phyloP scores from a whole-genome alignment of 2,888 invertebrate species.

The Crematogaster levior region DNA sequence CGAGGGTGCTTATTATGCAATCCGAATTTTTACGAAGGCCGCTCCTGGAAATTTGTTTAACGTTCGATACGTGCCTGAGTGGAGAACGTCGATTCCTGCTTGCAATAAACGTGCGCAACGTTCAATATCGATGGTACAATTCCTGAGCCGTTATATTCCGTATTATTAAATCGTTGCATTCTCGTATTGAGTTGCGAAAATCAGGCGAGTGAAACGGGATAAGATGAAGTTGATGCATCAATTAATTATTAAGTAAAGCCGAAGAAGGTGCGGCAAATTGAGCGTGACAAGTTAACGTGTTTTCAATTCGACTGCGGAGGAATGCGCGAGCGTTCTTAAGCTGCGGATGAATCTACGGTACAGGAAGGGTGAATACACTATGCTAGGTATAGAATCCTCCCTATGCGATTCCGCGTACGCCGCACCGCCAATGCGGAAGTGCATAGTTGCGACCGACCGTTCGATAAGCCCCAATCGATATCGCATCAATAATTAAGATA shows the following conservation, averaged over 20 bases:
- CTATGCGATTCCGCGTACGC: slow-evolving; percentile 1
- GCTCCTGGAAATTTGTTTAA: slow-evolving; percentile 11
- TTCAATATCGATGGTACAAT: neutral
- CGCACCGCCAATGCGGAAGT: slow-evolving; percentile 22
- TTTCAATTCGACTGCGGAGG: neutral
- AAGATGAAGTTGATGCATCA: neutral
- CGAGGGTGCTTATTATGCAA: slow-evolving; percentile 28
- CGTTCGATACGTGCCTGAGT: slow-evolving; percentile 9
- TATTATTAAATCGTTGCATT: neutral
- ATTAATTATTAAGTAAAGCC: neutral
- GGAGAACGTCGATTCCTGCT: neutral
- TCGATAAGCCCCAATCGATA: slow-evolving; percentile 30
- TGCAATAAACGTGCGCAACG: neutral
- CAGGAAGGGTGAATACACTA: slow-evolving; percentile 12
- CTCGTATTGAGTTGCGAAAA: neutral
- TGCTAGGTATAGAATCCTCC: neutral
- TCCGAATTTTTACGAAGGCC: slow-evolving; percentile 9
- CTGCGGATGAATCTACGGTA: neutral
- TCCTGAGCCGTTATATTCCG: neutral
- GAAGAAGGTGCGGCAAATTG: neutral
- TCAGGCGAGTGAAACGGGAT: neutral
- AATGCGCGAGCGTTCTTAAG: neutral
- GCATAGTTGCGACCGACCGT: neutral
- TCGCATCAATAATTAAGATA: slow-evolving; percentile 38
- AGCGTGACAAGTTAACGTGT: neutral